Base-by-base conservation (phyloP, 2,888 invertebrate species). In the Willowsia nigromaculata region DNA sequence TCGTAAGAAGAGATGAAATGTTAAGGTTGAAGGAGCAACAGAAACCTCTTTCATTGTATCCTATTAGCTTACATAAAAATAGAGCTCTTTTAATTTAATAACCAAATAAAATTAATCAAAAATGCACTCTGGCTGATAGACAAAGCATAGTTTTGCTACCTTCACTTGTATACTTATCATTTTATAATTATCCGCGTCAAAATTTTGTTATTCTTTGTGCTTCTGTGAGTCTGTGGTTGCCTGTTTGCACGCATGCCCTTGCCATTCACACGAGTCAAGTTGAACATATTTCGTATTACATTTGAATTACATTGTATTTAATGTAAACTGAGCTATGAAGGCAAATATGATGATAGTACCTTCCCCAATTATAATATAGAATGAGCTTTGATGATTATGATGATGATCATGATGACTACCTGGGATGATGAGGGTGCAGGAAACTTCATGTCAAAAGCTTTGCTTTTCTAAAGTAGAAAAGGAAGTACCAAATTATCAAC, bases 401-500 rank as follows among this genome's bases (percentile, higher is more conserved):
- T 43, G 71, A 78, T 86, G 86, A 53, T 74, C 43, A 27, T 74
- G 74, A 27, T 78, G 85, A 81, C 80, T 89, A 89, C 78, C 89
- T 85, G 30, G 27, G 89, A 84, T 85, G 89, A 85, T 53, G 81
- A 82, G 85, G 82, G 85, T 82, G 90, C 92, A 92, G 92, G 92
- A 92, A 92, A 91, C 91, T 89, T 91, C 92, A 89, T 89, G 90
- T 91, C 91, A 91, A 90, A 85, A 74, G 88, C 87, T 91, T 88
- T 85, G 87, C 89, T 90, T 71, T 90, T 81, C 89, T 91, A 81
- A 91, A 91, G 90, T 86, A 91, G 92, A 90, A 91, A 87, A 92
- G 92, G 92, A 92, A 92, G 90, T 91, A 88, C 59, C 91, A 92
- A 92, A 92, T 92, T 92, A 92, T 91, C 91, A 87, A 85, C 85